Evolutionary conservation across 2,113 vertebrate species (phyloP), one percentile per base, ranked within the genome.

Genomic region (Reinhardtius hippoglossoides): DNA sequence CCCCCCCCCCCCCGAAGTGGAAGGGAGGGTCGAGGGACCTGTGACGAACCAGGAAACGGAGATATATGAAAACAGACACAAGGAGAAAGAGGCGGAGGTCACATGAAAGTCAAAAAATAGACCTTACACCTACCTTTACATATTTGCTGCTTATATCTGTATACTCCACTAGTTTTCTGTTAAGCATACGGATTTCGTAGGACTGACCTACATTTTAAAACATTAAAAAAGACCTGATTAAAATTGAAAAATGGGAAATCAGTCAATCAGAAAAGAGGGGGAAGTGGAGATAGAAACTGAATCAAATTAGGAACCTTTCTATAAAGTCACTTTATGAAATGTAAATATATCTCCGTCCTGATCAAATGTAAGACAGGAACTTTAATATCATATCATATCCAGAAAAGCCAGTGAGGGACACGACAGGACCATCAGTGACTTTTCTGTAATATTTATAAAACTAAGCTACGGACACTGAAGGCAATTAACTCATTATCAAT

Each of bases 111-210:
- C 5, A 83, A 70, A 54, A 88, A 21, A 88, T 31, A 81, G 72
- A 68, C 74, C 74, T 77, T 82, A 80, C 80, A 91, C 96, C 96
- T 95, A 98, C 97, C 96, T 98, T 98, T 76, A 98, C 94, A 93
- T 93, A 97, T 93, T 96, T 98, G 90, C 94, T 96, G 94, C 95
- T 96, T 94, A 96, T 94, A 94, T 97, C 96, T 94, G 96, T 95
- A 94, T 95, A 97, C 88, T 96, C 96, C 95, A 95, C 95, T 93
- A 97, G 94, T 94, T 98, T 98, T 93, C 96, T 94, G 94, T 97
- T 97, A 92, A 98, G 94, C 90, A 99, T 95, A 90, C 96, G 95
- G 90, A 98, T 97, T 97, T 99, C 97, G 83, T 99, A 99, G 91
- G 96, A 97, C 91, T 99, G 97, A 96, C 97, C 97, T 98, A 91